Evolutionary conservation across 1,140 invertebrate genomes (phyloP).

Genomic region (Bemisia tabaci): DNA sequence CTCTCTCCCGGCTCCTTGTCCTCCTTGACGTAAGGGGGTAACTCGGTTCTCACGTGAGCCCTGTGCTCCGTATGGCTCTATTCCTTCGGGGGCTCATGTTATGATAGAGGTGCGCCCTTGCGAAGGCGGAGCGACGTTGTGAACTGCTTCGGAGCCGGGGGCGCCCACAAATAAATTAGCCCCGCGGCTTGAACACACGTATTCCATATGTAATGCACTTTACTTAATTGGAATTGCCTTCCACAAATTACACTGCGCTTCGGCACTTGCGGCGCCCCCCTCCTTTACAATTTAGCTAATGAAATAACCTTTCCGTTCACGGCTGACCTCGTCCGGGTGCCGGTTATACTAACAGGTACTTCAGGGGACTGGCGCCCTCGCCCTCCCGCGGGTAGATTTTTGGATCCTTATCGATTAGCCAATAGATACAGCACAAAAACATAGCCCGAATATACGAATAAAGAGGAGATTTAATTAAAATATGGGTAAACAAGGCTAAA

Average conservation of each 20-base stretch:
- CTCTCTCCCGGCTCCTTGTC: too few species aligned
- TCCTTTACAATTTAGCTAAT: background rate
- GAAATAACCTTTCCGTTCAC: background rate
- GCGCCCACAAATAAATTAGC: background rate
- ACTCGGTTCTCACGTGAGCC: background rate
- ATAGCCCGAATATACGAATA: too few species aligned
- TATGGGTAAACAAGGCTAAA: too few species aligned
- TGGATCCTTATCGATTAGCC: too few species aligned
- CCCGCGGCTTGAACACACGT: background rate
- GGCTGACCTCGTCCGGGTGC: background rate
- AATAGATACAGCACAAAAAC: too few species aligned
- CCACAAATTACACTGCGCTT: background rate
- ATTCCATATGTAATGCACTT: background rate
- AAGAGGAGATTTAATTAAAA: too few species aligned
- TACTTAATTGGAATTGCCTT: background rate
- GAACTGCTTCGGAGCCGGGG: too few species aligned
- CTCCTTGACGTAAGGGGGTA: background rate
- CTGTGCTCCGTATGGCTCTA: background rate
- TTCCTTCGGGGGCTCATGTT: background rate
- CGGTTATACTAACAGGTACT: too few species aligned
- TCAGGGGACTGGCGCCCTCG: too few species aligned
- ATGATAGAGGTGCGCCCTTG: background rate
- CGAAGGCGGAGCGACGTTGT: too few species aligned
- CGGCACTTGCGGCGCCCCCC: background rate
- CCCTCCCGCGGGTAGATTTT: too few species aligned